Conservation (phyloP, 92 coral and sea anemone genomes). For the Epizoanthus fatuus region DNA sequence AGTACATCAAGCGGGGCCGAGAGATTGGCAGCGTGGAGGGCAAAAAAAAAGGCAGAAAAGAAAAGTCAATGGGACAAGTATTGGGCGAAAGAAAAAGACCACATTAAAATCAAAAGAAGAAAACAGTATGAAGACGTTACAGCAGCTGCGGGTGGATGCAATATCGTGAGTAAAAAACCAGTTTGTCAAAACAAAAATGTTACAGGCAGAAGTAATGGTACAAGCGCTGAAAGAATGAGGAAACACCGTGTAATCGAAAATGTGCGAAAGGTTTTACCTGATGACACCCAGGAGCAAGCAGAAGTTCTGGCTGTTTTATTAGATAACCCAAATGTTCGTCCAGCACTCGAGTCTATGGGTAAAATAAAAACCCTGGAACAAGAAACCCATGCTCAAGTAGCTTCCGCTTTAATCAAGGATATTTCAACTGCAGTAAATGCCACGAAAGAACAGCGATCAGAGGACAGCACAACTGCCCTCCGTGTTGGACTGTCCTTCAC, state of each 20-base stretch:
- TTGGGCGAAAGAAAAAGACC: neutral
- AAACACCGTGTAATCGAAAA: slow-evolving; percentile 2
- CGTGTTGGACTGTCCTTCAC: neutral
- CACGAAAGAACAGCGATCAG: neutral
- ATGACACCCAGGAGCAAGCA: neutral
- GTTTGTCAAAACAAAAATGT: neutral
- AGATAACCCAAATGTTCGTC: neutral
- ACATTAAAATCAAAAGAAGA: slow-evolving; percentile 1
- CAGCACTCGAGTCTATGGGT: neutral
- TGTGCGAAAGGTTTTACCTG: neutral
- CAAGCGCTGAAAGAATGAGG: slow-evolving; percentile 1
- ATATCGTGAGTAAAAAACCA: neutral
- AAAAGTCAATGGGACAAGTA: too few relatives aligned
- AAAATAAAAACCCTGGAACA: neutral
- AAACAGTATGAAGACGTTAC: neutral
- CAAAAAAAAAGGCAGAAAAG: too few relatives aligned
- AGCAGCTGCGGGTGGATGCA: neutral
- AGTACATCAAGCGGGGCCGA: too few relatives aligned
- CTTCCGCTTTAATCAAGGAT: neutral
- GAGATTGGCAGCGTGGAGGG: too few relatives aligned
- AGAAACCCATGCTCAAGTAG: neutral
- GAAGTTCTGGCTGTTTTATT: slow-evolving; percentile 1
- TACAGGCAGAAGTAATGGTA: neutral
- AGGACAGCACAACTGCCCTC: neutral
- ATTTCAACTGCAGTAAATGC: neutral